Conservation (phyloP, 2,888 invertebrate genomes). For the Dyspetes luteomarginatus region DNA sequence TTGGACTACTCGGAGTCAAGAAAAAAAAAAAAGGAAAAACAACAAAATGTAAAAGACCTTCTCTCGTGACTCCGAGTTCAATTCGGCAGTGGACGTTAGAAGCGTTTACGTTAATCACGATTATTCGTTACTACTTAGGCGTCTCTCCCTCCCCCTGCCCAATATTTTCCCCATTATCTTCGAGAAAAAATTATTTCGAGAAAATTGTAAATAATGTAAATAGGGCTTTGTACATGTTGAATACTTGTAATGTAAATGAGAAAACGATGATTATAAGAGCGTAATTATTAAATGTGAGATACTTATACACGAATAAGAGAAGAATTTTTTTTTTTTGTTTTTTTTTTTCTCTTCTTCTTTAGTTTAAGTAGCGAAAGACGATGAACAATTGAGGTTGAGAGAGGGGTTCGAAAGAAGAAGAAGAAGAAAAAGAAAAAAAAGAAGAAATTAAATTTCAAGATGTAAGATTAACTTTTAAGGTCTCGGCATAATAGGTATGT, state of each 20-base stretch:
- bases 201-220: slow-evolving; percentile 85
- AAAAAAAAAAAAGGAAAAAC: not conserved
- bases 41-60: slow-evolving; percentile 5
- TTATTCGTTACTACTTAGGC: slow-evolving; percentile 53
- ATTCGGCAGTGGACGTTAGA: slow-evolving; percentile 36
- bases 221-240: slow-evolving; percentile 86
- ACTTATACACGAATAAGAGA: slow-evolving; percentile 65
- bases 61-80: slow-evolving; percentile 4
- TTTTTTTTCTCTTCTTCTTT: slow-evolving; percentile 51
- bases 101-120: slow-evolving; percentile 65
- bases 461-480: slow-evolving; percentile 75
- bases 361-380: slow-evolving; percentile 66
- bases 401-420: slow-evolving; percentile 41
- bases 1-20: slow-evolving; percentile 1
- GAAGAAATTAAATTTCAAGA: slow-evolving; percentile 52
- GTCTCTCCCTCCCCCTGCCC: not conserved
- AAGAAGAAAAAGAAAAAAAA: slow-evolving; percentile 10
- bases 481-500: slow-evolving; percentile 78
- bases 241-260: slow-evolving; percentile 83
- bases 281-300: slow-evolving; percentile 70
- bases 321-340: slow-evolving; percentile 56
- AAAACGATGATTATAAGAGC: slow-evolving; percentile 64
- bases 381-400: slow-evolving; percentile 72
- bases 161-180: slow-evolving; percentile 46
- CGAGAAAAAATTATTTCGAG: slow-evolving; percentile 66